Conservation (phyloP, 2,888 invertebrate genomes). For the Lacanobia wlatinum region DNA sequence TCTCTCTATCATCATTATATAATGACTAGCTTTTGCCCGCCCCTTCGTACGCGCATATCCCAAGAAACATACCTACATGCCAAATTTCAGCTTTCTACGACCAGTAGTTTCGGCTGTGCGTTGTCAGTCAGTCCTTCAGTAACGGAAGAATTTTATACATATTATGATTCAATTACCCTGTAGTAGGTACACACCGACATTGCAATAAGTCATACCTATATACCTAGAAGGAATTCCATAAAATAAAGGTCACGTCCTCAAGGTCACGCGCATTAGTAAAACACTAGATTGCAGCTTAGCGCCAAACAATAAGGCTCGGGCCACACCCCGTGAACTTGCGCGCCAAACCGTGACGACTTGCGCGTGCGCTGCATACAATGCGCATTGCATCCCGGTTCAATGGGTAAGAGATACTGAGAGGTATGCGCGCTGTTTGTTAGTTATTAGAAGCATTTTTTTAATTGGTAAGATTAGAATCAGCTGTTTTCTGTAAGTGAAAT, state of each 20-base stretch:
- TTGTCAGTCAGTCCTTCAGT: no score
- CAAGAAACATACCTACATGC: no score
- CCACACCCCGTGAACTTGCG: conserved; percentile 46
- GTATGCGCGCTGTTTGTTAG: conserved; percentile 35
- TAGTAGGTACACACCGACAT: no score
- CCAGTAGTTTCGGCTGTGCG: no score
- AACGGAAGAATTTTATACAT: no score
- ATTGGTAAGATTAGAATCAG: not conserved
- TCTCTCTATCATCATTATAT: no score
- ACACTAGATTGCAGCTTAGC: conserved; percentile 29
- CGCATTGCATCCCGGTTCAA: conserved; percentile 28
- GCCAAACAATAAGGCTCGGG: conserved; percentile 40
- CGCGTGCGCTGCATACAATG: conserved; percentile 50
- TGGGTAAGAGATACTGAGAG: conserved; percentile 39
- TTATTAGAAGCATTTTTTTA: not conserved
- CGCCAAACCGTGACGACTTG: conserved; percentile 45
- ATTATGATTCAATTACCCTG: no score
- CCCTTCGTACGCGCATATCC: no score
- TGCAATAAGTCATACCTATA: not conserved
- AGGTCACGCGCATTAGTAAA: conserved; percentile 39
- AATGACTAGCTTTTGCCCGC: no score
- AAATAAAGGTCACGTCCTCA: conserved; percentile 27
- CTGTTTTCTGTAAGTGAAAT: not conserved
- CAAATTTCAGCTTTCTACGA: no score
- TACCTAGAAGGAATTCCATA: not conserved